phyloP scores from a whole-genome alignment of 2,113 vertebrate species.

The Cyprinodon variegatus region DNA sequence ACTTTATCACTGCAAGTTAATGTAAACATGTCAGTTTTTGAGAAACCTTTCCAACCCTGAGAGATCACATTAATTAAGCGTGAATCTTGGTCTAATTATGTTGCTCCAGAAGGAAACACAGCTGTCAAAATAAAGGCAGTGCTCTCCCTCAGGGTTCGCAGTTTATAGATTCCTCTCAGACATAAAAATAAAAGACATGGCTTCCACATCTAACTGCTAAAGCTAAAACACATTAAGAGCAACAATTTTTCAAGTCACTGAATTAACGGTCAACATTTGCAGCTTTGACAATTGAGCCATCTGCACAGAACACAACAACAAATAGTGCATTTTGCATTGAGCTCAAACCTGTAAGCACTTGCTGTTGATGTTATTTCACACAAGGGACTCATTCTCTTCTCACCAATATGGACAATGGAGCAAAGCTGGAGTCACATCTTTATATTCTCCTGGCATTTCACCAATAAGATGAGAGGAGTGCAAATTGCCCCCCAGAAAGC shows the following conservation, averaged over 20 bases:
- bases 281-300: not conserved
- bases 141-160: conserved; percentile 24
- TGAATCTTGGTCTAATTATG: conserved; percentile 8
- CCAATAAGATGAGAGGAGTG: conserved; percentile 57
- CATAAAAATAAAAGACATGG: conserved; percentile 26
- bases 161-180: conserved; percentile 41
- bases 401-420: conserved; percentile 8
- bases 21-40: not conserved
- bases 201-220: not conserved
- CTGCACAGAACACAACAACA: not conserved
- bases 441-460: conserved; percentile 40
- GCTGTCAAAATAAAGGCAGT: conserved; percentile 28
- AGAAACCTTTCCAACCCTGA: not conserved
- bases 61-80: not conserved
- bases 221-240: conserved; percentile 3
- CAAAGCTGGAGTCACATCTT: conserved; percentile 24
- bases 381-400: conserved; percentile 22
- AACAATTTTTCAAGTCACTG: not conserved
- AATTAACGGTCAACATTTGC: not conserved
- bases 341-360: not conserved
- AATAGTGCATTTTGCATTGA: conserved; percentile 5
- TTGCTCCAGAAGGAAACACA: conserved; percentile 14
- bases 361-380: conserved; percentile 17
- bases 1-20: not conserved
- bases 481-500: conserved; percentile 55